Evolutionary conservation across 2,113 vertebrate species (phyloP).

Genomic region (Gymnogyps californianus): DNA sequence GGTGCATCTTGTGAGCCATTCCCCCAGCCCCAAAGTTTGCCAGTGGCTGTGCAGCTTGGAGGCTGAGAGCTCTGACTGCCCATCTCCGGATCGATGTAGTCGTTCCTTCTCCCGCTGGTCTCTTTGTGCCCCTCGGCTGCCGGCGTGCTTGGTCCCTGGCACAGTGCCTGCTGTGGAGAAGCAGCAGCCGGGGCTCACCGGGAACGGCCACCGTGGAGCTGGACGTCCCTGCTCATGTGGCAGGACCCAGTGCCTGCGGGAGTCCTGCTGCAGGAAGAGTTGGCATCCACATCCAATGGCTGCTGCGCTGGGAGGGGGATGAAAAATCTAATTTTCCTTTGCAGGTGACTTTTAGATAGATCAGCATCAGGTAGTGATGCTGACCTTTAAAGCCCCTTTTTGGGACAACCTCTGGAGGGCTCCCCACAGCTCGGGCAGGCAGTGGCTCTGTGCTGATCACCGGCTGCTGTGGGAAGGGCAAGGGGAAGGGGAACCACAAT

Average conservation of each 20-base stretch:
- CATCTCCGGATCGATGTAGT: neutral
- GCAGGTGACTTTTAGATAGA: neutral
- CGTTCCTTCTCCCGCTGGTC: neutral
- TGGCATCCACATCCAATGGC: neutral
- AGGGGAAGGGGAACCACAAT: neutral
- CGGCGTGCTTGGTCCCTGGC: fast-evolving
- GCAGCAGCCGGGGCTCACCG: neutral
- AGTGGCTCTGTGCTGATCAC: neutral
- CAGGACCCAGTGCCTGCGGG: fast-evolving
- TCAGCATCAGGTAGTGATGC: neutral
- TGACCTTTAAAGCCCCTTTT: neutral
- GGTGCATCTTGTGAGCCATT: neutral
- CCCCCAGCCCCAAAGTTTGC: neutral
- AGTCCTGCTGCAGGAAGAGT: neutral
- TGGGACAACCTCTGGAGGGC: neutral
- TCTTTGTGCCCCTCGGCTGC: neutral
- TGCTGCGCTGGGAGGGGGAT: neutral
- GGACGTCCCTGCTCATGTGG: fast-evolving
- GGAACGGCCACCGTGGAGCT: neutral
- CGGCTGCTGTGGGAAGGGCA: neutral
- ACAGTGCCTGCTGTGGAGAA: neutral
- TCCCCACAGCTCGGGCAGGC: neutral
- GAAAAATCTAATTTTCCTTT: neutral
- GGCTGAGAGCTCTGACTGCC: neutral
- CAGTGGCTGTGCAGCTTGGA: neutral